Base-by-base conservation (phyloP, 1,140 invertebrate species). In the Aporrectodea caliginosa region DNA sequence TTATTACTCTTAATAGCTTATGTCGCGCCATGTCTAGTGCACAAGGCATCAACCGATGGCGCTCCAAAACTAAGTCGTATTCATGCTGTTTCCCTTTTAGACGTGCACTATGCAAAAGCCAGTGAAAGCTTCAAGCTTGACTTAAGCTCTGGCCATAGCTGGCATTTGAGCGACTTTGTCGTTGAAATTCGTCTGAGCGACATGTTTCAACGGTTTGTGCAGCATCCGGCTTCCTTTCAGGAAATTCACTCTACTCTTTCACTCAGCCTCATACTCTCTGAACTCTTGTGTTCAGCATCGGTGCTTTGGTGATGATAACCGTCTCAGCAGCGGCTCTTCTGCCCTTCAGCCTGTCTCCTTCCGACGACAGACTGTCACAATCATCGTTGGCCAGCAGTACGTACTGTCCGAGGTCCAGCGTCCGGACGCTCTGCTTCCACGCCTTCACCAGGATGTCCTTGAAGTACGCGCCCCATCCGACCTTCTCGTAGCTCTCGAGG, bases 401-500 rank as follows among this genome's bases (percentile, higher is more conserved):
- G 43, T 58, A 58, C 22, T 58, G 43, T 58, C 43, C 43, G 6
- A 58, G 43, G 22, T 58, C 43, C 43, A 58, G 22, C 22, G 43
- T 58, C 22, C 43, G 43, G 22, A 76, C 30, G 43, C 80, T 78
- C 58, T 81, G 80, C 12, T 34, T 70, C 71, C 75, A 81, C 31
- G 77, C 72, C 22, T 74, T 71, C 31, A 43, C 71, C 1, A 81
- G 22, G 2, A 81, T 29, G 33, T 78, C 75, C 69, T 71, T 69
- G 68, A 81, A 74, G 58, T 81, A 81, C 16, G 76, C 76, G 1
- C 80, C 77, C 80, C 80, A 81, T 29, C 75, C 68, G 43, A 22
- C 6, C 32, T 72, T 31, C n/a, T 72, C 75, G 74, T 76, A 79
- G 27, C 27, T 30, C 2, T 34, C 70, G 16, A 58, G 1, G n/a